These are phyloP conservation scores for Bedellia somnulentella DNA, from an alignment of 2,888 invertebrate species.

Conservation along the genomic window DNA sequence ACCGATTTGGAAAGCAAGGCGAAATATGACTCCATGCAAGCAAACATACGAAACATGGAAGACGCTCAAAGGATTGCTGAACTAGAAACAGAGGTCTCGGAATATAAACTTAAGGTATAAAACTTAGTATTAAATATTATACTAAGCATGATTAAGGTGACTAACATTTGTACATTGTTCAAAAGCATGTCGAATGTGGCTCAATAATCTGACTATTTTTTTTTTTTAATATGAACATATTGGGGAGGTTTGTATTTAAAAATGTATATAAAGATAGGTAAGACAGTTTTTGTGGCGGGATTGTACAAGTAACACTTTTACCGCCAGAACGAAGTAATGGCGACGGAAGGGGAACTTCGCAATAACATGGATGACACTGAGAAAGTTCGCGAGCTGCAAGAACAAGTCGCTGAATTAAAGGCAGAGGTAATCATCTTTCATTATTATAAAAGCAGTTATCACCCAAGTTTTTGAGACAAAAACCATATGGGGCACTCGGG, in stretches of 20 bases:
- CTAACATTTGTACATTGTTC: conserved; percentile 3
- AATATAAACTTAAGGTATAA: conserved; percentile 86
- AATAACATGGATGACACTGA: conserved; percentile 85
- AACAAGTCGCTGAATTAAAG: conserved; percentile 89
- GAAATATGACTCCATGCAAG: conserved; percentile 92
- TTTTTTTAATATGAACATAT: too few species aligned
- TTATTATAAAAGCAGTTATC: too few species aligned
- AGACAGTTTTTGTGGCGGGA: too few species aligned
- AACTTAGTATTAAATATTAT: too few species aligned
- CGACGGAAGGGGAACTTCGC: conserved; percentile 88
- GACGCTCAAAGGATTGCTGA: conserved; percentile 93
- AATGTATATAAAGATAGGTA: too few species aligned
- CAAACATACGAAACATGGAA: conserved; percentile 91
- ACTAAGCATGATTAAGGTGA: conserved; percentile 1
- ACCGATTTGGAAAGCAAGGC: conserved; percentile 67
- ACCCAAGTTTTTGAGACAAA: conserved; percentile 7
- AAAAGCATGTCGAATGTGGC: too few species aligned
- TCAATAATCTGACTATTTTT: too few species aligned
- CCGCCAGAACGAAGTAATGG: conserved; percentile 88
- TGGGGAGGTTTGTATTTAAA: too few species aligned
- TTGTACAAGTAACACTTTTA: too few species aligned
- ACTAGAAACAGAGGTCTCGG: conserved; percentile 89
- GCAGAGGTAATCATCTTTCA: conserved; percentile 76
- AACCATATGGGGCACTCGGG: too few species aligned
- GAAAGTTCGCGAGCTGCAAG: conserved; percentile 85